Base-by-base conservation (phyloP, 2,113 vertebrate genomes). In the Lathamus discolor region DNA sequence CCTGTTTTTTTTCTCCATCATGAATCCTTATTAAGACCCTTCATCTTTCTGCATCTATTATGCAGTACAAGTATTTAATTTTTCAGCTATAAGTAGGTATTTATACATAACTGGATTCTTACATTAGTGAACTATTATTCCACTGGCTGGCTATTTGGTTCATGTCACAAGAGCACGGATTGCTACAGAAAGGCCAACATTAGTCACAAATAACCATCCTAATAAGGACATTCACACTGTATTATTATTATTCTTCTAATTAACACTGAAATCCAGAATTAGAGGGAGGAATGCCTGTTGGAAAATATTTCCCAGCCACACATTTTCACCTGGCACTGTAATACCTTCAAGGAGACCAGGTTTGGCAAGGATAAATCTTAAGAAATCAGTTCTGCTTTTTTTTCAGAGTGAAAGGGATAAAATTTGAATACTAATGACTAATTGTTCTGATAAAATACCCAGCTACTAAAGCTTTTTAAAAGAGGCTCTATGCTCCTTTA, bases 381-480 rank as follows among this genome's bases (percentile, higher is more conserved):
- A 12, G n/a, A 52, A 66, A 68, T 17, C 2, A 4, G 2, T 2
- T 4, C 0, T 11, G 20, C 57, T 59, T 33, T 31, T 31, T 33
- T 43, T 23, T 13, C 28, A 29, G 39, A 66, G 41, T 25, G 11
- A 70, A 86, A 15, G 11, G 18, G 31, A 69, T 27, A 67, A 41
- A 63, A 75, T n/a, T 48, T 3, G 29, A 16, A 2, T 6, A 85
- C 33, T 55, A 37, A 24, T 35, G 35, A 59, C 8, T 81, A 41
- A 66, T 39, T 55, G 28, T 62, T 94, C 41, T 15, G 1, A 37
- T 49, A 63, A 37, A 91, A 72, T 8, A 63, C 4, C 2, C 14
- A 43, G 28, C 39, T 62, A n/a, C 25, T 48, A 82, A 67, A 57
- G 10, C 13, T 55, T 67, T 70, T 19, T 4, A 28, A 74, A 83